phyloP scores from a whole-genome alignment of 2,888 invertebrate species.

The Meandrusa payeni region DNA sequence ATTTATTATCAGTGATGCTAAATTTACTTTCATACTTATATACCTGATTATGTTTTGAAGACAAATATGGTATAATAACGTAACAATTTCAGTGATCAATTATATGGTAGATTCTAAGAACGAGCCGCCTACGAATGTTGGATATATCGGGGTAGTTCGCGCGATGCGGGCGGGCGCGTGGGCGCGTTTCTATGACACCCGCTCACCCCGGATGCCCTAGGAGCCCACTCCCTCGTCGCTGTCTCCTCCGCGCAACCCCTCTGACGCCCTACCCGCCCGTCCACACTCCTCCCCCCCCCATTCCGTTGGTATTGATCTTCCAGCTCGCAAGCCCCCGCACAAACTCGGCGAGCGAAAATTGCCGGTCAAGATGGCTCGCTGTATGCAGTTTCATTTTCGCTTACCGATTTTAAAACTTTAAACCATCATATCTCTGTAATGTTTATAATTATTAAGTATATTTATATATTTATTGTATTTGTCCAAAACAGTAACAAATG shows the following conservation, averaged over 20 bases:
- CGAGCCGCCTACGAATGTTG: slow-evolving; percentile 56
- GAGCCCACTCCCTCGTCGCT: slow-evolving; percentile 27
- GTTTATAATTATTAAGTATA: too few relatives aligned
- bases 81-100: too few relatives aligned
- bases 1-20: too few relatives aligned
- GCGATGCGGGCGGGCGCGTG: slow-evolving; percentile 59
- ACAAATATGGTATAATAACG: too few relatives aligned
- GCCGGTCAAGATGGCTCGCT: slow-evolving; percentile 28
- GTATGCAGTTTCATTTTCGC: slow-evolving; percentile 21
- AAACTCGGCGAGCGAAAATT: slow-evolving; percentile 31
- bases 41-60: too few relatives aligned
- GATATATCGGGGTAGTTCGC: slow-evolving; percentile 50
- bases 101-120: slow-evolving; percentile 6
- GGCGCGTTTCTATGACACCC: slow-evolving; percentile 71
- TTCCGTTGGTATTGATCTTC: slow-evolving; percentile 34
- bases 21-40: too few relatives aligned
- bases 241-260: slow-evolving; percentile 17
- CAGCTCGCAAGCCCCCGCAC: slow-evolving; percentile 29
- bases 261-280: slow-evolving; percentile 17
- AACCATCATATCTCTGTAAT: too few relatives aligned
- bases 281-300: slow-evolving; percentile 22
- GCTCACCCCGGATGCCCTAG: slow-evolving; percentile 31
- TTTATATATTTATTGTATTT: too few relatives aligned
- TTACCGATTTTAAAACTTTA: background rate
- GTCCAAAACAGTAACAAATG: too few relatives aligned